Evolutionary conservation across 2,888 invertebrate genomes (phyloP), one percentile per base, ranked within the genome.

Genomic region (Nymphalis polychloros): DNA sequence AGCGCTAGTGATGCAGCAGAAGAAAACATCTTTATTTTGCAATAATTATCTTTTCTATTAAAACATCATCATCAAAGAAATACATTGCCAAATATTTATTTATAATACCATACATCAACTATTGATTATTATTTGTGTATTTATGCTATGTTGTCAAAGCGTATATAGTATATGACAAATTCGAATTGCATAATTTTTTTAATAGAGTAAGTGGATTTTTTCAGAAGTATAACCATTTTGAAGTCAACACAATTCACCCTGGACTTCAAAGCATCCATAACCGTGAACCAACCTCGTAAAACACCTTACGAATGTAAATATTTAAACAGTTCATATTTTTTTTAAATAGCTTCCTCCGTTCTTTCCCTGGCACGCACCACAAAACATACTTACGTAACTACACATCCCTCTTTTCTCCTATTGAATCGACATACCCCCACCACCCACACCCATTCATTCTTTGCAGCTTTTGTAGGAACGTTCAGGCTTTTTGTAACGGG

Each of bases 381-480:
- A 88, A 87, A 88, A 88, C 85, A 89, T 81, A 85, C 86, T 87
- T 87, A 87, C 84, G 82, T 86, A 87, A 88, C 87, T 83, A 84
- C 86, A 88, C 85, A 86, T 85, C 83, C 85, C 86, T 83, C 83
- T 81, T 85, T 85, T 85, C 85, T 85, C 77, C 84, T 85, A 88
- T 91, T 89, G 86, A 89, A 88, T 88, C 84, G 84, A 79, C 82
- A 71, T 68, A 64, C 81, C 80, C 85, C 81, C 80, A 76, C 82
- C 84, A 79, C 85, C 84, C 85, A 81, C 85, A 84, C 81, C 84
- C 87, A 86, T 88, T 90, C 88, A 90, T 90, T 90, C 89, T 88
- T 89, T 85, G 84, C 84, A 85, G 86, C 88, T 88, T 89, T 90
- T 90, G 89, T 90, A 84, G 83, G 79, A 84, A 81, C 84, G 85